Percentiles rank a stretch among this genome's conserved stretches.
Conservation (phyloP, 2,888 invertebrate genomes). For the Polylopha cassiicola region DNA sequence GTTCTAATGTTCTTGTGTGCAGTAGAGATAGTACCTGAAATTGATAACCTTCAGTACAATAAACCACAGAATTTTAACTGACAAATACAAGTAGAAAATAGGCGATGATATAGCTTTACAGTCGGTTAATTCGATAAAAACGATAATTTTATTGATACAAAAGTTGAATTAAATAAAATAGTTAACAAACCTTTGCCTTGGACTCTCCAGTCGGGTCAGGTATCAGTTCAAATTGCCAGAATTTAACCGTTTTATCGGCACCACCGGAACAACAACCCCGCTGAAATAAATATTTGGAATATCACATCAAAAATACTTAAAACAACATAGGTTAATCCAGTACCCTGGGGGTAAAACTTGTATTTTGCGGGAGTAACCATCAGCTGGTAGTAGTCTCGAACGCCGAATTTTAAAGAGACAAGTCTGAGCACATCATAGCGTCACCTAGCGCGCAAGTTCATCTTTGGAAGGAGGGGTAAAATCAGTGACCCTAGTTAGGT, state of each 20-base stretch:
- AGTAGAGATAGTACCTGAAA: constrained; percentile 82
- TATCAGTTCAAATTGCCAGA: constrained; percentile 95
- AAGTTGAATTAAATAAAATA: too few relatives aligned
- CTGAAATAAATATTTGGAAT: constrained; percentile 53
- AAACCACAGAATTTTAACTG: neutral
- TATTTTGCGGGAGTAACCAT: too few relatives aligned
- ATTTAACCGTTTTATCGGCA: constrained; percentile 92
- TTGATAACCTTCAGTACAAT: constrained; percentile 22
- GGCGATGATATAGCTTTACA: neutral
- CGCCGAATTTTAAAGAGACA: too few relatives aligned
- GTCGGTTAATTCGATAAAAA: neutral
- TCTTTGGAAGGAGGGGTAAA: too few relatives aligned
- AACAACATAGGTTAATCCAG: neutral
- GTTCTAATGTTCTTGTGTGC: constrained; percentile 88
- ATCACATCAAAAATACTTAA: constrained; percentile 18
- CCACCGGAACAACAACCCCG: constrained; percentile 90
- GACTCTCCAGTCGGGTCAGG: constrained; percentile 79
- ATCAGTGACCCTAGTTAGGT: too few relatives aligned
- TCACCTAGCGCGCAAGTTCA: too few relatives aligned
- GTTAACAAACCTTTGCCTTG: constrained; percentile 71
- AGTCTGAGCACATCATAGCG: too few relatives aligned
- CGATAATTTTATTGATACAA: neutral
- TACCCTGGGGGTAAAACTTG: neutral
- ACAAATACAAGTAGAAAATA: too few relatives aligned
- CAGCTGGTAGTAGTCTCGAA: too few relatives aligned